Conservation (phyloP, 1,140 invertebrate species). For the Aphis gossypii region DNA sequence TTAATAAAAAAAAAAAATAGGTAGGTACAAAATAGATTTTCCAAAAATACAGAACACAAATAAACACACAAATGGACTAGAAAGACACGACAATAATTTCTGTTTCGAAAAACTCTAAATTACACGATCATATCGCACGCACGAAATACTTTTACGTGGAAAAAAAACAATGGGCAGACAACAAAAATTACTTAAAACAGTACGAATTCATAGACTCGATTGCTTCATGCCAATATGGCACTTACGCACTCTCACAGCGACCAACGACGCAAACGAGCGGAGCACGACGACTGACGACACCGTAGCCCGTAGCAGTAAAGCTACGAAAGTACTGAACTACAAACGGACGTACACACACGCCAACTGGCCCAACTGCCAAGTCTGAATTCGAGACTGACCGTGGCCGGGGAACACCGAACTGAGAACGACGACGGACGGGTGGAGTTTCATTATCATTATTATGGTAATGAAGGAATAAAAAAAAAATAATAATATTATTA, state of each 20-base stretch:
- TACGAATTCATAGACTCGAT: background rate
- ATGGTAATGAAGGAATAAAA: background rate
- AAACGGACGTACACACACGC: too few species aligned
- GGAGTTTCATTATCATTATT: background rate
- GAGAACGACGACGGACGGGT: background rate
- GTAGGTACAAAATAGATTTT: background rate
- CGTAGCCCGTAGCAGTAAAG: background rate
- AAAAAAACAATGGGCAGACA: background rate
- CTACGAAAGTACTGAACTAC: too few species aligned
- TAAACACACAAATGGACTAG: constrained; percentile 10
- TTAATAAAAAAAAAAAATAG: background rate
- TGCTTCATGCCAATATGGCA: background rate
- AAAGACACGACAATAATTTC: background rate
- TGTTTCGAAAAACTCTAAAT: background rate
- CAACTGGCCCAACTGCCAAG: background rate
- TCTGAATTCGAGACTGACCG: background rate
- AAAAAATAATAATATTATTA: background rate
- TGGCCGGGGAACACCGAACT: background rate
- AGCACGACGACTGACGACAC: background rate
- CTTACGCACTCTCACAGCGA: background rate
- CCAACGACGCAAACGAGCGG: background rate
- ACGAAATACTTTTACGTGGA: background rate
- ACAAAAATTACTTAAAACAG: background rate
- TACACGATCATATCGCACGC: background rate
- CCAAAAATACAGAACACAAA: background rate